Percentiles rank a stretch among this genome's conserved stretches.
Conservation (phyloP, 2,113 vertebrate species). For the Lophotis ruficrista region DNA sequence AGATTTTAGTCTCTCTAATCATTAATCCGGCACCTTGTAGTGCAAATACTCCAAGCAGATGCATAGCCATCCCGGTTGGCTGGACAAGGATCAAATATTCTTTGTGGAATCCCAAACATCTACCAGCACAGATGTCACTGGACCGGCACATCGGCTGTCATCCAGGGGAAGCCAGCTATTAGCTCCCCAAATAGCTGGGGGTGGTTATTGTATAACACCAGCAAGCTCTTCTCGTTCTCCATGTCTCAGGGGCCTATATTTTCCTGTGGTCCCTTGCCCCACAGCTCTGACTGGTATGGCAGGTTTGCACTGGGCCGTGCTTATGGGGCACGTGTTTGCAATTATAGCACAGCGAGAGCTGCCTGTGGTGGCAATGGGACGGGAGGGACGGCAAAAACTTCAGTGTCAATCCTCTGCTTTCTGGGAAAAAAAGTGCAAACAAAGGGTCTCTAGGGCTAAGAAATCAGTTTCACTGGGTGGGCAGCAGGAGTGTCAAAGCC, state of each 20-base stretch:
- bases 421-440: not conserved
- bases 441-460: not conserved
- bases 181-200: not conserved
- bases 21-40: not conserved
- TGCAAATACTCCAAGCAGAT: conserved; percentile 5
- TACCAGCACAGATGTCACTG: not conserved
- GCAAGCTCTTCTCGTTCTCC: not conserved
- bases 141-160: not conserved
- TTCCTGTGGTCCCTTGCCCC: not conserved
- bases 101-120: conserved; percentile 32
- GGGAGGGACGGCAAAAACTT: not conserved
- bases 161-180: not conserved
- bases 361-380: not conserved
- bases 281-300: not conserved
- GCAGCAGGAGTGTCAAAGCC: not conserved
- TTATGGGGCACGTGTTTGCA: not conserved
- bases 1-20: not conserved
- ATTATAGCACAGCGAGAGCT: not conserved
- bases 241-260: not conserved
- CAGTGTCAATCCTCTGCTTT: not conserved
- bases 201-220: not conserved
- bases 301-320: not conserved
- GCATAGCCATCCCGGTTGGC: not conserved
- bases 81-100: conserved; percentile 25
- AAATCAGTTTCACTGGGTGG: not conserved